phyloP scores from a whole-genome alignment of 2,797 vertebrate species.

The Hybognathus amarus region DNA sequence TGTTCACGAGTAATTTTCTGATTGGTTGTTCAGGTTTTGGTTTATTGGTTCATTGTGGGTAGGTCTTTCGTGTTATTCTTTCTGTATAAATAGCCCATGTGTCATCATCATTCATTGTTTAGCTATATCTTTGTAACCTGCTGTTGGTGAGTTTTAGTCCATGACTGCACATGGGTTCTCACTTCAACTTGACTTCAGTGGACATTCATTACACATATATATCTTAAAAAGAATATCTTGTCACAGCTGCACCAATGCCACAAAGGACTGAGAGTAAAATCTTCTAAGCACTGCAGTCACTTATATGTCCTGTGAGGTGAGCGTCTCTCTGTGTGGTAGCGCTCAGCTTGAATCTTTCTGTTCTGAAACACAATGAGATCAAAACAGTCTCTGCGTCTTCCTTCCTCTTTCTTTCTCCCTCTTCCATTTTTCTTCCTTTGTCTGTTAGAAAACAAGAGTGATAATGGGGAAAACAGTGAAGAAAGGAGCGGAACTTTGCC shows the following conservation, averaged over 20 bases:
- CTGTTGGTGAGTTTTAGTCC: background rate
- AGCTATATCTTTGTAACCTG: background rate
- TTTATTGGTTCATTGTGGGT: too few species aligned
- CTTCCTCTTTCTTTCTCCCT: background rate
- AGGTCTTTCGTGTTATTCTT: too few species aligned
- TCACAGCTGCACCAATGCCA: conserved; percentile 8
- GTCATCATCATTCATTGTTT: background rate
- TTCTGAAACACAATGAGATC: conserved; percentile 45
- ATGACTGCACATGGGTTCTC: background rate
- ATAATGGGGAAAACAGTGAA: conserved; percentile 28
- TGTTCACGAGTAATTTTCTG: background rate
- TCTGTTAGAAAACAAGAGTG: conserved; percentile 32
- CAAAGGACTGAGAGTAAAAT: conserved; percentile 27
- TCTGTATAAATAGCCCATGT: too few species aligned
- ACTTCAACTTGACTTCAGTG: background rate
- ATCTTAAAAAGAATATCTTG: conserved; percentile 19
- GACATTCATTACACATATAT: background rate
- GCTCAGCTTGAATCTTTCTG: conserved; percentile 43
- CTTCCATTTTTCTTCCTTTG: conserved; percentile 28
- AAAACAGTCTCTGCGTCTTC: conserved; percentile 27
- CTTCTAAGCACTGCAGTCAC: conserved; percentile 8
- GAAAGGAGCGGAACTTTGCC: conserved; percentile 43
- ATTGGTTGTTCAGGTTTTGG: background rate
- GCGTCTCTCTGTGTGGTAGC: conserved; percentile 18
- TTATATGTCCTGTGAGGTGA: conserved; percentile 40